Evolutionary conservation across 30 jellyfish, hydroid and myxozoan species (phyloP), one percentile per base, ranked within the genome.

Genomic region (Aurelia aurita): DNA sequence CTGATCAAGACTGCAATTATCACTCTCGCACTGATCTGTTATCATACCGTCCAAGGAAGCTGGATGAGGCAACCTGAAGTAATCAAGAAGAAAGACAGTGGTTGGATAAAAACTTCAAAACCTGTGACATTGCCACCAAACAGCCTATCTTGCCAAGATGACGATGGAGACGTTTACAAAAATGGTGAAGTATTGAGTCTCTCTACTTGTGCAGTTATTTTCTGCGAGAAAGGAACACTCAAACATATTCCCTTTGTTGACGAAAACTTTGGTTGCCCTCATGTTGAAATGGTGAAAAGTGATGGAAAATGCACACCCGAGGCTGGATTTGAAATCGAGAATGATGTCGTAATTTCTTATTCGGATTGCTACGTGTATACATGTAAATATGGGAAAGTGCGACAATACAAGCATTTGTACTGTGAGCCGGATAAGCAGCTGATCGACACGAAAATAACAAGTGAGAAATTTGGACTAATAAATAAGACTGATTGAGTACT

Each of bases 211-310:
- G 84, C 84, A 18, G 84, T 71, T 26, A 71, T 71, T 10, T 71
- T 71, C 84, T 71, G 84, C 44, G 71, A 63, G n/a, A 39, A 46
- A 3, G 84, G 84, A 13, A 35, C 13, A 14, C 44, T 71, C 68
- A 71, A 44, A 25, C 67, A 64, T 10, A 46, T 71, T n/a, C 68
- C 84, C 22, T 47, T 71, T 45, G 84, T 71, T 18, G 84, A 71
- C 22, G 84, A 71, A 47, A 57, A 47, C 9, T 71, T 71, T 47
- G 84, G 84, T 20, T 71, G 84, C 69, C 84, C 84, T 22, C 84
- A 47, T 47, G 84, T 71, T 22, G 84, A 71, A 47, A 71, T 71
- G 84, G 69, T 71, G 84, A 71, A 64, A 47, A 71, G 49, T 27
- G 84, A 71, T 45, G 84, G 84, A 22, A 71, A 71, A 71, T 71